Evolutionary conservation across 1,140 invertebrate genomes (phyloP).

Genomic region (Eciton burchellii): DNA sequence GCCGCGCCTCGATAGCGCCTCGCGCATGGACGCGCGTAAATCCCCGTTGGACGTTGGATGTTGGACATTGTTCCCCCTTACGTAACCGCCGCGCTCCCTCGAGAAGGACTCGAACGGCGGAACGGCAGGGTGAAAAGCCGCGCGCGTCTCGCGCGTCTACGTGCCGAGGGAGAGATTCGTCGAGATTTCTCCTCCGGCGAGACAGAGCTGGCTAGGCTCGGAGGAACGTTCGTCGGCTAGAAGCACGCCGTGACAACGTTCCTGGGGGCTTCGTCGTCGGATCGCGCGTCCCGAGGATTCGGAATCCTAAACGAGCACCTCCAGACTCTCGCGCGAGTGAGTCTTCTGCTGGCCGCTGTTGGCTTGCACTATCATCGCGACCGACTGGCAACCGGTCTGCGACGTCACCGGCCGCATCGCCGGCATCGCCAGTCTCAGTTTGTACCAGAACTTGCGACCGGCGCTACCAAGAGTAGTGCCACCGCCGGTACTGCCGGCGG

Average conservation of each 20-base stretch:
- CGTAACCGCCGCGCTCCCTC: conserved; percentile 5
- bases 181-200: no score
- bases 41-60: no score
- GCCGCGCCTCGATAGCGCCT: conserved; percentile 24
- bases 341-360: conserved; percentile 79
- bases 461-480: conserved; percentile 58
- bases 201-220: no score
- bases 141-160: not conserved
- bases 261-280: no score
- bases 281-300: no score
- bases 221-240: no score
- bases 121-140: not conserved
- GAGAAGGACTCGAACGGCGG: conserved; percentile 1
- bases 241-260: no score
- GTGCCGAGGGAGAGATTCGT: no score
- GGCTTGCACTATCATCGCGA: conserved; percentile 83
- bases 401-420: conserved; percentile 72
- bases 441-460: conserved; percentile 72
- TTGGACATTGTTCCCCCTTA: conserved; percentile 16
- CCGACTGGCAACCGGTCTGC: conserved; percentile 77
- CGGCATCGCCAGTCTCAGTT: conserved; percentile 49
- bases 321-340: conserved; percentile 82
- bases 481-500: conserved; percentile 49
- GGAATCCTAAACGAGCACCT: conserved; percentile 82
- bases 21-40: not conserved